phyloP scores from a whole-genome alignment of 2,113 vertebrate species.

The Arenaria interpres region DNA sequence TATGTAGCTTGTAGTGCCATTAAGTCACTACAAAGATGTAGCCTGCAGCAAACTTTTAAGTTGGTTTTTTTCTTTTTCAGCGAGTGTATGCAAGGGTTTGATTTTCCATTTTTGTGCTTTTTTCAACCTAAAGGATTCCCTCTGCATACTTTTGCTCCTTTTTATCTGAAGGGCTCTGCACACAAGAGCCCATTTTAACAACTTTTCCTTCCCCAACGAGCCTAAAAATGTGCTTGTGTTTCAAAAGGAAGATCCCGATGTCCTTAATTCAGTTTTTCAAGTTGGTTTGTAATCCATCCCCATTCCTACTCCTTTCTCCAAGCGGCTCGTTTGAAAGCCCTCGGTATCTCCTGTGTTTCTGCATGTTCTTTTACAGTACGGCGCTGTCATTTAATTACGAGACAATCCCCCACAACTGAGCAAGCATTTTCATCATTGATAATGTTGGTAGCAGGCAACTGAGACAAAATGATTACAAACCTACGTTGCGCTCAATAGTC shows the following conservation, averaged over 20 bases:
- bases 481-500: conserved; percentile 75
- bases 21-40: conserved; percentile 54
- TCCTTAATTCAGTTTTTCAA: conserved; percentile 46
- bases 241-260: conserved; percentile 11
- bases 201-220: not conserved
- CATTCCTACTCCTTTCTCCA: not conserved
- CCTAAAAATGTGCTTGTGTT: not conserved
- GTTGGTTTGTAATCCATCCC: conserved; percentile 46
- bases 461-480: conserved; percentile 78
- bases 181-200: fast-evolving
- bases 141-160: not conserved
- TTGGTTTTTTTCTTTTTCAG: not conserved
- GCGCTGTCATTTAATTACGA: conserved; percentile 69
- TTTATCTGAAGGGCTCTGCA: not conserved
- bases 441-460: conserved; percentile 71
- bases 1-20: conserved; percentile 55
- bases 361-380: conserved; percentile 59
- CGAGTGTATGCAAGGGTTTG: not conserved
- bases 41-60: conserved; percentile 37
- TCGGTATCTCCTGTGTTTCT: conserved; percentile 42
- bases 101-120: not conserved
- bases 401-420: conserved; percentile 70
- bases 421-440: conserved; percentile 70
- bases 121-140: not conserved
- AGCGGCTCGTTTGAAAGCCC: conserved; percentile 59